Base-by-base conservation (phyloP, 2,797 vertebrate species). In the Hydrophis major region DNA sequence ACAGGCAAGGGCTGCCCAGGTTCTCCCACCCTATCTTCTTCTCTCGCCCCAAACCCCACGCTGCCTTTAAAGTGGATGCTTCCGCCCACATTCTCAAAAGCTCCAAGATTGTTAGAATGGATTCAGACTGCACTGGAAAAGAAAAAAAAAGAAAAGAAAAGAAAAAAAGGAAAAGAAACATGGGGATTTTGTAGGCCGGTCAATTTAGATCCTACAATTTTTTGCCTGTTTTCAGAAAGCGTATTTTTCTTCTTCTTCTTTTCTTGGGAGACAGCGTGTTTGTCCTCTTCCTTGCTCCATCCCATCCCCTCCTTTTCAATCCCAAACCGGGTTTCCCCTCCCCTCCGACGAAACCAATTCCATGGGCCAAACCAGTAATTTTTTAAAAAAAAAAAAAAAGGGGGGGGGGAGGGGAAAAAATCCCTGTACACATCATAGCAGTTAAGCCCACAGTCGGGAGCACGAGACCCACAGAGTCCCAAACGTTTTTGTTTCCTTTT, bases 321-420 rank as follows among this genome's bases (percentile, higher is more conserved):
- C 90, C 87, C 93, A 96, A 96, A 25, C 6, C 25, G 53, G 14
- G 25, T 2, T 22, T 50, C 4, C 7, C 37, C 42, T 37, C 7
- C 7, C 13, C 47, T 22, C n/a, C 8, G 13, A 14, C 25, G 2
- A 86, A 93, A 96, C 94, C 96, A 95, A 98, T 98, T 98, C 98
- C 98, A 97, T 97, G 98, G 98, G 98, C 98, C 98, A 96, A 89
- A 28, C 96, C 94, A 91, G 88, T 86, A 95, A 42, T 12, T 83
- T 13, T 1, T 25, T 47, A 78, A 78, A 14, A 32, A 69, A 16
- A 4, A n/a, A 66, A 69, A 16, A 4, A n/a, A 66, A 5, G n/a
- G 11, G 1, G 12, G 13, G 4, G 25, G 6, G 11, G 6, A 7
- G 42, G 42, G 42, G 6, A 8, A 16, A 4, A n/a, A 96, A 88